These are phyloP conservation scores for Teleiodes luculella DNA, from an alignment of 2,888 invertebrate genomes.

Conservation along the genomic window DNA sequence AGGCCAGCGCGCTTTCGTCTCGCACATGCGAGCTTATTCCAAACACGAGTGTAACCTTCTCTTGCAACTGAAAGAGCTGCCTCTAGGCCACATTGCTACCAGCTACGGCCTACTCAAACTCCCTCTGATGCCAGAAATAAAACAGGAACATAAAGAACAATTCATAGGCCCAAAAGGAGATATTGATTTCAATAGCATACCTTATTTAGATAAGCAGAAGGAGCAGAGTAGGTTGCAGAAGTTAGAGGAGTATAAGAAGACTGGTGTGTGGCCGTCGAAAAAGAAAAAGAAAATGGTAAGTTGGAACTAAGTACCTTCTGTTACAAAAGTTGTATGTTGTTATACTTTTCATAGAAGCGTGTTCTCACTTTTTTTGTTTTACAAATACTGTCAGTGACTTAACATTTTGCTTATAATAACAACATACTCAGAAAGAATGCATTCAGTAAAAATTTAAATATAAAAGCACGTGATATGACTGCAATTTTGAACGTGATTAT, in stretches of 20 bases:
- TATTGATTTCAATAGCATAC: constrained; percentile 85
- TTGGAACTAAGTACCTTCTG: not conserved
- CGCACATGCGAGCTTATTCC: constrained; percentile 94
- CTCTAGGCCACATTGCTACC: constrained; percentile 86
- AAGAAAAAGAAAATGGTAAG: constrained; percentile 75
- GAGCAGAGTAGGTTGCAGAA: constrained; percentile 86
- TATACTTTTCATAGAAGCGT: too few relatives aligned
- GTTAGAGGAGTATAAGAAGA: constrained; percentile 83
- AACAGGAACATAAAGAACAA: constrained; percentile 76
- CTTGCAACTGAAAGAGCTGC: constrained; percentile 91
- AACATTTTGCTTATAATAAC: too few relatives aligned
- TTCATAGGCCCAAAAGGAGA: constrained; percentile 70
- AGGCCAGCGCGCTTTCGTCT: constrained; percentile 95
- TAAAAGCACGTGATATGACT: too few relatives aligned
- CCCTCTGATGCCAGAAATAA: constrained; percentile 97
- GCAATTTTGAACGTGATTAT: too few relatives aligned
- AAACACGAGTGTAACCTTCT: constrained; percentile 97
- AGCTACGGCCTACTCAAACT: constrained; percentile 94
- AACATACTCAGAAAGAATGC: too few relatives aligned
- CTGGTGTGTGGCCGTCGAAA: constrained; percentile 86
- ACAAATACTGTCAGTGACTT: too few relatives aligned
- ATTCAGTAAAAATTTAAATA: too few relatives aligned
- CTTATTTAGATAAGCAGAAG: constrained; percentile 88
- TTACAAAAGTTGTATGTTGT: too few relatives aligned
- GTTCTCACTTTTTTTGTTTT: too few relatives aligned